These are phyloP conservation scores for Rhodophaea formosa DNA, from an alignment of 2,888 invertebrate genomes.

Conservation along the genomic window DNA sequence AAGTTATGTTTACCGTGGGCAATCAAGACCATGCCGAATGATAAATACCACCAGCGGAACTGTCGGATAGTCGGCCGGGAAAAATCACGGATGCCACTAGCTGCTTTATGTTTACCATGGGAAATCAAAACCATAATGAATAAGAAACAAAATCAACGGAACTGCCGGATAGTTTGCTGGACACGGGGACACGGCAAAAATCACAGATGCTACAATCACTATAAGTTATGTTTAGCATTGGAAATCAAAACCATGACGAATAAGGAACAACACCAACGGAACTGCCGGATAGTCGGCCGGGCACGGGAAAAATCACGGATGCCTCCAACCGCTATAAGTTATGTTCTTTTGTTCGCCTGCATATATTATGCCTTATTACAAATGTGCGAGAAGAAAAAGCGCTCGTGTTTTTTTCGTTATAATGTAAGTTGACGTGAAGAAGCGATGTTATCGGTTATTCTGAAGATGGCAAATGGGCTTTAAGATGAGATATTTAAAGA, in stretches of 20 bases:
- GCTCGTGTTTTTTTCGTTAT: not conserved
- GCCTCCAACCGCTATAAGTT: not conserved
- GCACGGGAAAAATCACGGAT: not conserved
- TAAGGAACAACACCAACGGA: not conserved
- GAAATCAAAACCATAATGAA: too few relatives aligned
- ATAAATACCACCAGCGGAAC: too few relatives aligned
- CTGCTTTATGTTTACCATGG: too few relatives aligned
- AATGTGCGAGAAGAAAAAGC: not conserved
- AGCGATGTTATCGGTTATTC: not conserved
- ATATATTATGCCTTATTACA: not conserved
- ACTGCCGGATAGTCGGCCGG: not conserved
- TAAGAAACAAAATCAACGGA: too few relatives aligned
- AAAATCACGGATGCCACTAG: too few relatives aligned
- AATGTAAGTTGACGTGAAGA: not conserved
- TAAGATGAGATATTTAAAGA: not conserved
- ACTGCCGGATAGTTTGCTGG: too few relatives aligned
- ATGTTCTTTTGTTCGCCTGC: not conserved
- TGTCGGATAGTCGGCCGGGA: too few relatives aligned
- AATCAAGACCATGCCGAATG: too few relatives aligned
- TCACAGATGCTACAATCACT: too few relatives aligned
- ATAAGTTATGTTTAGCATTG: too few relatives aligned
- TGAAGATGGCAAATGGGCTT: not conserved
- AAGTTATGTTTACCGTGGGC: too few relatives aligned
- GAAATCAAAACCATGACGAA: not conserved
- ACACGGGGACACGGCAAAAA: too few relatives aligned